A percentile compares a stretch with the other conserved stretches of the same genome.
Evolutionary conservation across 2,113 vertebrate species (phyloP).

Genomic region (Limnothrissa miodon): DNA sequence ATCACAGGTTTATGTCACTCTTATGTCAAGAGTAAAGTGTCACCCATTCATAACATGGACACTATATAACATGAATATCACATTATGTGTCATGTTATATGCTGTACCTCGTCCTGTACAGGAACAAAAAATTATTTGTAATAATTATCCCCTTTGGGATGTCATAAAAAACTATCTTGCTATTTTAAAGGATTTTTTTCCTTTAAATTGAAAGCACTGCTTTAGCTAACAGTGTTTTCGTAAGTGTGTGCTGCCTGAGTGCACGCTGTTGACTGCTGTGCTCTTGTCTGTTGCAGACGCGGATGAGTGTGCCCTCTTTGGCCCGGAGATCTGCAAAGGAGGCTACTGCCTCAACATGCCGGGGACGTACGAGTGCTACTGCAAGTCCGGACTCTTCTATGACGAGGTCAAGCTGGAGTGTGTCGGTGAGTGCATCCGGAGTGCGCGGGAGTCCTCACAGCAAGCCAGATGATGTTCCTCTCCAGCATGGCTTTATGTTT

Average conservation of each 20-base stretch:
- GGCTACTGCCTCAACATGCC: slow-evolving; percentile 87
- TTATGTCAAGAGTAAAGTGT: no score
- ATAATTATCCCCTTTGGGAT: no score
- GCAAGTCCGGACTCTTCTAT: slow-evolving; percentile 90
- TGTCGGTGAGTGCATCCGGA: slow-evolving; percentile 76
- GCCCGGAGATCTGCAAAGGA: slow-evolving; percentile 91
- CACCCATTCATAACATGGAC: no score
- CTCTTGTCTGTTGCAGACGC: slow-evolving; percentile 74
- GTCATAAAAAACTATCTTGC: no score
- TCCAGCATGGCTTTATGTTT: not conserved
- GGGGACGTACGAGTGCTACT: slow-evolving; percentile 93
- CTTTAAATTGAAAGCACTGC: no score
- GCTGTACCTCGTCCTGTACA: no score
- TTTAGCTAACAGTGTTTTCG: not conserved
- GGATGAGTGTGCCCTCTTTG: slow-evolving; percentile 91
- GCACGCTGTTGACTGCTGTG: not conserved
- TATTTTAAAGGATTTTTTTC: no score
- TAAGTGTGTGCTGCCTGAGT: slow-evolving; percentile 7
- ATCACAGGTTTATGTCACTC: no score
- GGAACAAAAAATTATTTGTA: no score
- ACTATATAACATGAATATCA: no score
- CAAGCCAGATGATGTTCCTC: not conserved
- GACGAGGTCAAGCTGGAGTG: slow-evolving; percentile 88
- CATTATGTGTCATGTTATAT: no score
- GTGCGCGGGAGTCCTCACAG: not conserved